Evolutionary conservation across 2,113 vertebrate species (phyloP).

Genomic region (Chloropsis cyanopogon): DNA sequence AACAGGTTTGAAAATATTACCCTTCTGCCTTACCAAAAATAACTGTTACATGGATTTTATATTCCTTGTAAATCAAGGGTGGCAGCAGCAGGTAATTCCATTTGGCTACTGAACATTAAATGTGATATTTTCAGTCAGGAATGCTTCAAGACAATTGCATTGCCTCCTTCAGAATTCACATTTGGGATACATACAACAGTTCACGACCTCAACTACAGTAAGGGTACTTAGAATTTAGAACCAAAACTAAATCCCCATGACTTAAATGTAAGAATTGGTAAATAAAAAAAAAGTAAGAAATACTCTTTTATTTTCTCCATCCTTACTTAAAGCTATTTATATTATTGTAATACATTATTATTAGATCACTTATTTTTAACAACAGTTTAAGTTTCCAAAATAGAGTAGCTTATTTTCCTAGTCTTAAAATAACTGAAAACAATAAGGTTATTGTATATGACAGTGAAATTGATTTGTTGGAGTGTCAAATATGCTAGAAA

Average conservation of each 20-base stretch:
- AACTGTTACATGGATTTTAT: background rate
- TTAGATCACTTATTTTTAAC: background rate
- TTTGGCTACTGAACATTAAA: background rate
- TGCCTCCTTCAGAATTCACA: background rate
- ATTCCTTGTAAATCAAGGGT: background rate
- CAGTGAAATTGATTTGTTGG: background rate
- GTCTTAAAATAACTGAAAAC: background rate
- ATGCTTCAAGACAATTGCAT: background rate
- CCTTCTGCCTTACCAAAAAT: background rate
- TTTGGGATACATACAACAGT: background rate
- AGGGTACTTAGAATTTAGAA: background rate
- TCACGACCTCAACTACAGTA: background rate
- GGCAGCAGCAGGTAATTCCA: background rate
- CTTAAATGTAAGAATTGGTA: background rate
- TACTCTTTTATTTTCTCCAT: background rate
- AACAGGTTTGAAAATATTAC: background rate
- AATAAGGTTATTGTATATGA: background rate
- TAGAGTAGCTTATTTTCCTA: background rate
- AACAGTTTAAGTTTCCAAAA: background rate
- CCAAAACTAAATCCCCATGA: background rate
- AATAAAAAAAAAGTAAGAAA: background rate
- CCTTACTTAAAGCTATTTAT: background rate
- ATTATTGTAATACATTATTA: background rate
- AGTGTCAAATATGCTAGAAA: background rate
- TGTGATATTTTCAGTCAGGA: background rate